These are phyloP conservation scores for Sinopyrophorus schimmeli DNA, from an alignment of 2,888 invertebrate genomes.

Conservation along the genomic window DNA sequence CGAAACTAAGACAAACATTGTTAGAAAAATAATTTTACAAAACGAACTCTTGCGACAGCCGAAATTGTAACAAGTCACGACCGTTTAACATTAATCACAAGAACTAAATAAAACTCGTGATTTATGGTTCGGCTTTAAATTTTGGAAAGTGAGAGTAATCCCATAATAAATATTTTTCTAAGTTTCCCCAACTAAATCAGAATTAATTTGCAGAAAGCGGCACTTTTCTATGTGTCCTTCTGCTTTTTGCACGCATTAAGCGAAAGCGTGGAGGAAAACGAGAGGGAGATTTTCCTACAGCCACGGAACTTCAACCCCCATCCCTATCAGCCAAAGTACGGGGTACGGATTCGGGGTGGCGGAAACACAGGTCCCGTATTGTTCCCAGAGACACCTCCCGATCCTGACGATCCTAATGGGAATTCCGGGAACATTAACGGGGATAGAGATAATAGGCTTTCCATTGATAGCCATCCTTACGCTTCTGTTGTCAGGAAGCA, in stretches of 20 bases:
- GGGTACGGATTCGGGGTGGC: slow-evolving; percentile 14
- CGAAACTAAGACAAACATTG: too few relatives aligned
- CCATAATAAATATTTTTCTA: too few relatives aligned
- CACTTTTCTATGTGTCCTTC: slow-evolving; percentile 12
- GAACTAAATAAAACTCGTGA: too few relatives aligned
- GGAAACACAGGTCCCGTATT: slow-evolving; percentile 36
- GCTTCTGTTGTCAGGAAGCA: slow-evolving; percentile 44
- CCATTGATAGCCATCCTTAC: slow-evolving; percentile 44
- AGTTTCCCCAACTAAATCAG: too few relatives aligned
- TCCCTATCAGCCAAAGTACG: slow-evolving; percentile 42
- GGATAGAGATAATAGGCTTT: slow-evolving; percentile 32
- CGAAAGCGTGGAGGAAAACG: slow-evolving; percentile 42
- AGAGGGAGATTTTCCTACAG: slow-evolving; percentile 50
- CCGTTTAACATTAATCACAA: too few relatives aligned
- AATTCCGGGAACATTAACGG: slow-evolving; percentile 31
- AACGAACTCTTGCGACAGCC: too few relatives aligned
- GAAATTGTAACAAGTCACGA: too few relatives aligned
- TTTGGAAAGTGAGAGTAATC: too few relatives aligned
- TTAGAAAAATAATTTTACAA: too few relatives aligned
- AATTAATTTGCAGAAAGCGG: slow-evolving; percentile 14
- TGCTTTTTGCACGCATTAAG: slow-evolving; percentile 19
- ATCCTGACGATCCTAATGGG: slow-evolving; percentile 31
- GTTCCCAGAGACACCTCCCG: slow-evolving; percentile 36
- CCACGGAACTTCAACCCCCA: slow-evolving; percentile 56
- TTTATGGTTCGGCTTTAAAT: too few relatives aligned